Conservation (phyloP, 2,888 invertebrate genomes). For the Eupeodes luniger region DNA sequence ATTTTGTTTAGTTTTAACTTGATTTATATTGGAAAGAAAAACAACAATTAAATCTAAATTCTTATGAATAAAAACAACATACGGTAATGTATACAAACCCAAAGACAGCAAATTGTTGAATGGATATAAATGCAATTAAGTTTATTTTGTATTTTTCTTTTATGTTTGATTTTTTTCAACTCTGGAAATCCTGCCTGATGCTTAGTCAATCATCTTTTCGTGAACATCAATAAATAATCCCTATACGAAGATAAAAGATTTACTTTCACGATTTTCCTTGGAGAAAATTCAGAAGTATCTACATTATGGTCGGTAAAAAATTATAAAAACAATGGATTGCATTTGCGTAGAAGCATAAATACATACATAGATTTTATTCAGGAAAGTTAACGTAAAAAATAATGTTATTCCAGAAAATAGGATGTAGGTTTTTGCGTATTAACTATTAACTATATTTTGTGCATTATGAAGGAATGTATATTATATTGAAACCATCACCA, state of each 20-base stretch:
- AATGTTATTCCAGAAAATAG: background rate
- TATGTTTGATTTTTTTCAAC: background rate
- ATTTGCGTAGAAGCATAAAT: background rate
- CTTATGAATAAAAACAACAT: background rate
- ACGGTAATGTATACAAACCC: constrained; percentile 32
- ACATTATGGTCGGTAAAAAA: constrained; percentile 7
- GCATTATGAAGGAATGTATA: background rate
- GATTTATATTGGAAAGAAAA: background rate
- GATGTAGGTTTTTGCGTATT: background rate
- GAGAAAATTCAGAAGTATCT: constrained; percentile 23
- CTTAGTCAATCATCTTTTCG: constrained; percentile 72
- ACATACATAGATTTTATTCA: background rate
- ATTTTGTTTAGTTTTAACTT: background rate
- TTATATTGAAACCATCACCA: constrained; percentile 17
- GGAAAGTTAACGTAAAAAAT: background rate
- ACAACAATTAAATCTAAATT: background rate
- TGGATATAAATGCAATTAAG: constrained; percentile 32
- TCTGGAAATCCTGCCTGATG: constrained; percentile 54
- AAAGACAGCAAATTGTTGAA: constrained; percentile 31
- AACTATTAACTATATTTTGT: background rate
- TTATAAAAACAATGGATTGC: background rate
- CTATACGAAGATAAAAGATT: constrained; percentile 55
- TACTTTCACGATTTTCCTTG: constrained; percentile 21
- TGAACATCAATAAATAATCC: constrained; percentile 65
- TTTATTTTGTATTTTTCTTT: background rate